Base-by-base conservation (phyloP, 2,113 vertebrate genomes). In the Leucopsar rothschildi region DNA sequence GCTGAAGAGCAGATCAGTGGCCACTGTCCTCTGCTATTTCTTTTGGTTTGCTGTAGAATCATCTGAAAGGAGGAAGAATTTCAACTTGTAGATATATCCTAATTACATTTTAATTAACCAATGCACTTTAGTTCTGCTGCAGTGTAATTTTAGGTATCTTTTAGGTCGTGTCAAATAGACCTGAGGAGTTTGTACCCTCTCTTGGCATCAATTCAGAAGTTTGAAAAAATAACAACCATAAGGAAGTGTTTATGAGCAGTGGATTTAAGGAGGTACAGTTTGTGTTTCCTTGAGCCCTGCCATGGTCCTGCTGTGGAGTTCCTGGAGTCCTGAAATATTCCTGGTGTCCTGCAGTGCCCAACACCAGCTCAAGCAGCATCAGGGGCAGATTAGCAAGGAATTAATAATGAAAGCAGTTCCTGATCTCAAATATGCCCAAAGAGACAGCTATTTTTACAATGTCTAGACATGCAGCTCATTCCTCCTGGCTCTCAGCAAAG, bases 351-450 rank as follows among this genome's bases (percentile, higher is more conserved):
- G 86, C 70, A 82, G 47, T 55, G 61, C 70, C 40, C 55, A 68
- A 2, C 22, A 1, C 39, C 2, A 7, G 37, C 69, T n/a, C 1
- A 2, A 75, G 76, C 82, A 77, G 85, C 27, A 6, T 3, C 69
- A 47, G 53, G 50, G 93, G 68, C 80, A 90, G 71, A 96, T 92
- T 69, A 93, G 78, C 69, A 68, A 52, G 72, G 86, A 94, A 93
- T 91, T 84, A 95, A 95, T 94, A 94, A 96, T 92, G 79, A 79
- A 96, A 86, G 92, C 68, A 47, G 80, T 29, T 95, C 92, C 83
- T 90, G 76, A 78, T 47, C 91, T 90, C 55, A 13, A 56, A 68
- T 47, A 55, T 47, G 85, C 90, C 90, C n/a, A 29, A 76, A 86
- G 56, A 82, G 52, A 60, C 53, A 82, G 86, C 86, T 96, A 88